Conservation (phyloP, 1,140 invertebrate genomes). For the Melitaea cinxia region DNA sequence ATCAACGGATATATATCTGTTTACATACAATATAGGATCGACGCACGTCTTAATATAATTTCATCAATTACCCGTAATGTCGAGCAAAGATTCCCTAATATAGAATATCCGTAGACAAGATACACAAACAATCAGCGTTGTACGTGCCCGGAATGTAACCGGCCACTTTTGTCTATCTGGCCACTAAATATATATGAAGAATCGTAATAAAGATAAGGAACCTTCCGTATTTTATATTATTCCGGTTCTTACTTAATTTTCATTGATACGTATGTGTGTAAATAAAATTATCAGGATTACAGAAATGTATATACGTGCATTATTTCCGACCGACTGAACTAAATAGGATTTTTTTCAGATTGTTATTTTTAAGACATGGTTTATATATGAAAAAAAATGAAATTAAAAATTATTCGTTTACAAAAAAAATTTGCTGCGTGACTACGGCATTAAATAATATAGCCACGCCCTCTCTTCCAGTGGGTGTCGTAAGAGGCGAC, state of each 20-base stretch:
- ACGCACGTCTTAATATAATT: conserved; percentile 1
- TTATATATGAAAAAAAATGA: too few species aligned
- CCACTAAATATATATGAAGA: background rate
- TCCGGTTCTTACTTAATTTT: background rate
- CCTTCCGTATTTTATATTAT: background rate
- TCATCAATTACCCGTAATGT: conserved; percentile 1
- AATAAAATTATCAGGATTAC: background rate
- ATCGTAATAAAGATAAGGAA: conserved; percentile 1
- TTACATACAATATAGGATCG: background rate
- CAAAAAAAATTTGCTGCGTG: too few species aligned
- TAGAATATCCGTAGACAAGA: conserved; percentile 18
- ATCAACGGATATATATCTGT: background rate
- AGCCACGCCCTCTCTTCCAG: too few species aligned
- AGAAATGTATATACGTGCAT: too few species aligned
- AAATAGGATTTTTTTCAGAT: too few species aligned
- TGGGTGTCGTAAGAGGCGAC: too few species aligned
- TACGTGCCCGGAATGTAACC: conserved; percentile 18
- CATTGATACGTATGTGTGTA: background rate
- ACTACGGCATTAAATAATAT: too few species aligned
- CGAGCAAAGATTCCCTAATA: conserved; percentile 22
- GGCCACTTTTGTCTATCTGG: conserved; percentile 2
- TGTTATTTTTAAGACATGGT: too few species aligned
- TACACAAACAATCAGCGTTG: conserved; percentile 25
- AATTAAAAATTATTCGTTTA: too few species aligned
- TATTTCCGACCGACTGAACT: too few species aligned